A percentile compares a stretch with the other conserved stretches of the same genome.
These are phyloP conservation scores for Cheilosia variabilis DNA, from an alignment of 2,888 invertebrate genomes.

Conservation along the genomic window DNA sequence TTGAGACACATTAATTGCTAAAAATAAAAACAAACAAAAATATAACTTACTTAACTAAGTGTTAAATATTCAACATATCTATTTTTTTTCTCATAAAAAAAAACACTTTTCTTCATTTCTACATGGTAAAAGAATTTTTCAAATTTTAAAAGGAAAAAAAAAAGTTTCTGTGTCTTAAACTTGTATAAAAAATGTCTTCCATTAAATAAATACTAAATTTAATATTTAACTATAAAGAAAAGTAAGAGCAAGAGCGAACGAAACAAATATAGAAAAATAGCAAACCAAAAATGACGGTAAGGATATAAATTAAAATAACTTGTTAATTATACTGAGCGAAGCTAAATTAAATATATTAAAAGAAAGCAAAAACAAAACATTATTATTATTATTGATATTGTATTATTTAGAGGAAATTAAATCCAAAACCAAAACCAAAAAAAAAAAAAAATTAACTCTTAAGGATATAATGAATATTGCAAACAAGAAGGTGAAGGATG, in stretches of 20 bases:
- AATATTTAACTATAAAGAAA: constrained; percentile 69
- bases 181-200: constrained; percentile 84
- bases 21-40: constrained; percentile 50
- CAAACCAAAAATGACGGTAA: constrained; percentile 17
- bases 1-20: constrained; percentile 73
- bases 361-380: constrained; percentile 33
- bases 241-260: constrained; percentile 67
- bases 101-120: constrained; percentile 72
- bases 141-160: constrained; percentile 77
- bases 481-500: constrained; percentile 35
- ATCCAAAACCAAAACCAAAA: not conserved
- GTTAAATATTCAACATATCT: constrained; percentile 75
- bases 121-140: constrained; percentile 52
- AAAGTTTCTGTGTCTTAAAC: constrained; percentile 84
- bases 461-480: constrained; percentile 35
- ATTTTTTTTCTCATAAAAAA: constrained; percentile 57
- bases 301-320: constrained; percentile 40
- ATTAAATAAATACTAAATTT: constrained; percentile 82
- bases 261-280: constrained; percentile 70
- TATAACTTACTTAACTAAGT: constrained; percentile 59
- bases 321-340: constrained; percentile 73
- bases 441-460: constrained; percentile 14
- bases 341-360: constrained; percentile 67
- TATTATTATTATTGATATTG: constrained; percentile 63
- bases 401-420: constrained; percentile 70